Percentiles rank a stretch among this genome's conserved stretches.
These are phyloP conservation scores for Catocala nupta DNA, from an alignment of 2,888 invertebrate species.

Conservation along the genomic window DNA sequence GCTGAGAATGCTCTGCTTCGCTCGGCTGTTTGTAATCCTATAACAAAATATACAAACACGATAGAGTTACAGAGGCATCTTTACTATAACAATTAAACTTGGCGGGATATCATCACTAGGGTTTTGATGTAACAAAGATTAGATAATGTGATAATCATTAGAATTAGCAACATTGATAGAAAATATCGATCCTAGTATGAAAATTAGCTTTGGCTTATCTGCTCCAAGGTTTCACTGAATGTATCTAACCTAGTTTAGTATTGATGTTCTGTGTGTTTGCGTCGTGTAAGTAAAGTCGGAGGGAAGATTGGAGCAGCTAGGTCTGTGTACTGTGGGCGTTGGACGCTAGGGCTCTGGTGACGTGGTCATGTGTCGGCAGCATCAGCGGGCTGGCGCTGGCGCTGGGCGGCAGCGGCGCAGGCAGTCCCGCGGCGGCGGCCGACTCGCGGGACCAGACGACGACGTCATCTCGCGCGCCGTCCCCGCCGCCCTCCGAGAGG, in stretches of 20 bases:
- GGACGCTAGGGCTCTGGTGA: conserved; percentile 83
- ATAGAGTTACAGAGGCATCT: conserved; percentile 44
- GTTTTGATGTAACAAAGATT: conserved; percentile 57
- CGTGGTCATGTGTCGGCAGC: conserved; percentile 86
- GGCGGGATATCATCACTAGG: conserved; percentile 72
- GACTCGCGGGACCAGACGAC: conserved; percentile 76
- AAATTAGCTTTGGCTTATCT: conserved; percentile 73
- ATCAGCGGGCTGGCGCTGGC: conserved; percentile 88
- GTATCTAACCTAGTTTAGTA: conserved; percentile 49
- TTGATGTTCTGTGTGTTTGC: conserved; percentile 38
- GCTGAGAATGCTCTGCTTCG: conserved; percentile 87
- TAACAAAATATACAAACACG: conserved; percentile 53
- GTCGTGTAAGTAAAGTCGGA: conserved; percentile 36
- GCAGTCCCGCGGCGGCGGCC: conserved; percentile 72
- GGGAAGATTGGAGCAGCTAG: conserved; percentile 76
- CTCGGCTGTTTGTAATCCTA: conserved; percentile 72
- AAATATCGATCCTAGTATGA: conserved; percentile 64
- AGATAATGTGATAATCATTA: conserved; percentile 55
- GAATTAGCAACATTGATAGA: conserved; percentile 56
- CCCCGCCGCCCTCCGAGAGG: conserved; percentile 81
- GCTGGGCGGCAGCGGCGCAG: conserved; percentile 82
- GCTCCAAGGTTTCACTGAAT: conserved; percentile 69
- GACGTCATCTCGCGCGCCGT: conserved; percentile 80
- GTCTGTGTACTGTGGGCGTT: conserved; percentile 55
- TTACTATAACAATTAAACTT: conserved; percentile 55